Base-by-base conservation (phyloP, 2,797 vertebrate species). In the Neosilurus hyrtlii region DNA sequence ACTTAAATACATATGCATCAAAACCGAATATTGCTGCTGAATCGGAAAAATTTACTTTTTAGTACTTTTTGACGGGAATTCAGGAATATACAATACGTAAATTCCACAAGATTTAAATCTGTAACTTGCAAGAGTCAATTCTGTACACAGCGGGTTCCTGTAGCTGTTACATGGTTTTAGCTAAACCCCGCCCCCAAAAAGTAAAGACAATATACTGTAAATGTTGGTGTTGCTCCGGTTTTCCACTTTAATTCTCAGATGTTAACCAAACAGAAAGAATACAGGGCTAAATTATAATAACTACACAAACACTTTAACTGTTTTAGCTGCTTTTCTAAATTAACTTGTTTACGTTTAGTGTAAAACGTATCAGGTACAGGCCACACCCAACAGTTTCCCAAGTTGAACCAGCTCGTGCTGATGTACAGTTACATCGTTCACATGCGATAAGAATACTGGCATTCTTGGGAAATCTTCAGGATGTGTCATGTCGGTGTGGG, bases 11-110 rank as follows among this genome's bases (percentile, higher is more conserved):
- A 24, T n/a, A 37, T 51, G 35, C 74, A 62, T 62, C 2, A 12
- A 77, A 63, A 24, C 20, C 57, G 12, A 63, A 63, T 20, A 51
- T 43, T 78, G 76, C 76, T 78, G 76, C 73, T 76, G 57, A 56
- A 18, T n/a, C 18, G 8, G 26, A 18, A 54, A 20, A 43, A 72
- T 8, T 1, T 43, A 43, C 37, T 2, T 15, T 24, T 51, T 24
- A 24, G 9, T 37, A 12, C 56, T 22, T 52, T 65, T 51, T 52
- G 4, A 65, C 56, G 59, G 35, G 14, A 63, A 63, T 30, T 18
- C 16, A 18, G 65, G 26, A 67, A 9, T 14, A 65, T 1, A 2
- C 14, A 3, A 11, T 68, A 26, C n/a, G 24, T 14, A 12, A 65
- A 65, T 5, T 2, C 12, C 24, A 15, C 11, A 0, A 2, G 6